Evolutionary conservation across 2,888 invertebrate species (phyloP).

Genomic region (Andrena bucephala): DNA sequence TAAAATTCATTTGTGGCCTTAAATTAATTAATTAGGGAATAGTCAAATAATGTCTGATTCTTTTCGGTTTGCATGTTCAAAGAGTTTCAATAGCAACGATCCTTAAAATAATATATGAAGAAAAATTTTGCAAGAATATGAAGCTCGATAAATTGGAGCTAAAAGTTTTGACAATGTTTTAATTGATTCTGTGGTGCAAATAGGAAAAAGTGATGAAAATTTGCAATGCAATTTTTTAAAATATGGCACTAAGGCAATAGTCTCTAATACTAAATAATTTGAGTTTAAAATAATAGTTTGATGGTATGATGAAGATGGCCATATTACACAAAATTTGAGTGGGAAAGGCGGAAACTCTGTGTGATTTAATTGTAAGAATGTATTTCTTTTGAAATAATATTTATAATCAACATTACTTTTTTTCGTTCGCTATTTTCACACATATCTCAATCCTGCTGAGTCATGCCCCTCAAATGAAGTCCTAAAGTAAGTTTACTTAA

Average conservation of each 20-base stretch:
- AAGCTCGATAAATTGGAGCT: too few species aligned
- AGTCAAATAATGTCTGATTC: neutral
- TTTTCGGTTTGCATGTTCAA: neutral
- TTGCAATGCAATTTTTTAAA: too few species aligned
- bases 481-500: too few species aligned
- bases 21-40: neutral
- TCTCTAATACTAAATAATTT: too few species aligned
- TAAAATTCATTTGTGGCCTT: conserved; percentile 28
- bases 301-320: neutral
- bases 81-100: neutral
- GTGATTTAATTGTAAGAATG: conserved; percentile 26
- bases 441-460: neutral
- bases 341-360: neutral
- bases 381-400: conserved; percentile 4
- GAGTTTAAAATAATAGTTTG: too few species aligned
- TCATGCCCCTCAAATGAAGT: neutral
- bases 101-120: neutral
- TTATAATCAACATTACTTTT: neutral
- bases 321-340: neutral
- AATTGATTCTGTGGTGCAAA: too few species aligned
- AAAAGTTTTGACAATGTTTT: too few species aligned
- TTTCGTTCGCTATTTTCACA: neutral
- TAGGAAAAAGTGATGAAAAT: too few species aligned
- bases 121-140: too few species aligned
- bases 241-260: too few species aligned